Conservation (phyloP, 2,797 vertebrate species). For the Poecilia gillii region DNA sequence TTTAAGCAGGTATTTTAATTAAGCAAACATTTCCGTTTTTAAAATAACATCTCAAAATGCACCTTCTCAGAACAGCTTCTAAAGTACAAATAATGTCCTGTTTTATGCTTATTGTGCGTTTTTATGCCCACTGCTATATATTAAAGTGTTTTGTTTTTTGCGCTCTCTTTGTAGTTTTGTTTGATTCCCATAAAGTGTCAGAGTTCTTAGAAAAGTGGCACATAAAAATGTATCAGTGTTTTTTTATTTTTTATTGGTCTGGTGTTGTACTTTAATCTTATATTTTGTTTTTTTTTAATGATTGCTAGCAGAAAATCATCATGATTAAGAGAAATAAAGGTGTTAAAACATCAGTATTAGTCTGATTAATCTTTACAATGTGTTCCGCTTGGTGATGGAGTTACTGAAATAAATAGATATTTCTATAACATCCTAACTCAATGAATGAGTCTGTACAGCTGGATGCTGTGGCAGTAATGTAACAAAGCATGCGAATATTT, state of each 20-base stretch:
- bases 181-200: no score
- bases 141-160: no score
- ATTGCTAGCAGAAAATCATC: neutral
- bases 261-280: neutral
- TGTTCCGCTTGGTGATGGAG: neutral
- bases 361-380: neutral
- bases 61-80: neutral
- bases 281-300: neutral
- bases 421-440: neutral
- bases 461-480: neutral
- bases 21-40: neutral
- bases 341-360: neutral
- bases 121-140: no score
- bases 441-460: neutral
- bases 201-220: no score
- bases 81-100: neutral
- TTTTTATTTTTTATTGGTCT: neutral
- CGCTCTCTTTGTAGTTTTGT: no score
- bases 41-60: neutral
- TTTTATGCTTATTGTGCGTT: neutral
- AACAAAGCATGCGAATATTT: neutral
- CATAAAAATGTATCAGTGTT: no score
- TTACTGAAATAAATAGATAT: neutral
- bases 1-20: neutral
- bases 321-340: neutral